Percentiles rank a stretch among this genome's conserved stretches.
phyloP scores from a whole-genome alignment of 2,888 invertebrate genomes.

The Ectemnius cavifrons region DNA sequence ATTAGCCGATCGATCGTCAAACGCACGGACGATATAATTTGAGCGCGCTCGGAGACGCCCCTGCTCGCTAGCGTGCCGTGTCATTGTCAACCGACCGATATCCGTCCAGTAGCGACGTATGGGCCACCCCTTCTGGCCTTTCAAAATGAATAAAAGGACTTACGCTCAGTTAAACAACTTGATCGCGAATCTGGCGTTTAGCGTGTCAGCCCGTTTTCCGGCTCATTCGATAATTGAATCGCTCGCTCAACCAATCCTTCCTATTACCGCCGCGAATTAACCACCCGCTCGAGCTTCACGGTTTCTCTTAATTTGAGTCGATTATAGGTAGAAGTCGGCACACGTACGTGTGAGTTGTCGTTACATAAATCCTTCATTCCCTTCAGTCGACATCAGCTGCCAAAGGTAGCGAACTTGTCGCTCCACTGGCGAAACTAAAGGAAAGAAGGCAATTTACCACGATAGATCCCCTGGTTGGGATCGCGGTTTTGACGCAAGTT shows the following conservation, averaged over 20 bases:
- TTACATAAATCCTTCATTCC: too few relatives aligned
- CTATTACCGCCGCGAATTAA: conserved; percentile 2
- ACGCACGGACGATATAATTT: neutral
- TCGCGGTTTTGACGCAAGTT: neutral
- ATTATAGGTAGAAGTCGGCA: too few relatives aligned
- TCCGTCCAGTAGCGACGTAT: neutral
- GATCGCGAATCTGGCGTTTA: conserved; percentile 2
- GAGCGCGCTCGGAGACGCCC: neutral
- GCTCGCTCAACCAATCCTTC: neutral
- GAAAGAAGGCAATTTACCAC: neutral
- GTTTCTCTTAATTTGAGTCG: neutral
- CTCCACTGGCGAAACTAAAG: neutral
- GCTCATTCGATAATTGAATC: conserved; percentile 3
- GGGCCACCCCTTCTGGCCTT: neutral
- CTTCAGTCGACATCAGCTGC: neutral
- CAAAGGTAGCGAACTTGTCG: neutral
- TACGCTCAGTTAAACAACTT: neutral
- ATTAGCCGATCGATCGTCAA: conserved; percentile 7
- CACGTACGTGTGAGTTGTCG: too few relatives aligned
- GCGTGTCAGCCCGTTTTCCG: neutral
- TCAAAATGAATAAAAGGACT: conserved; percentile 4
- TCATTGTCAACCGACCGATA: neutral
- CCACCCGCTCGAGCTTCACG: neutral
- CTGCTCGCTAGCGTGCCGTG: neutral
- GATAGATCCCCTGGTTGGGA: neutral